Evolutionary conservation across 2,797 vertebrate genomes (phyloP).

Genomic region (Chelidonichthys spinosus): DNA sequence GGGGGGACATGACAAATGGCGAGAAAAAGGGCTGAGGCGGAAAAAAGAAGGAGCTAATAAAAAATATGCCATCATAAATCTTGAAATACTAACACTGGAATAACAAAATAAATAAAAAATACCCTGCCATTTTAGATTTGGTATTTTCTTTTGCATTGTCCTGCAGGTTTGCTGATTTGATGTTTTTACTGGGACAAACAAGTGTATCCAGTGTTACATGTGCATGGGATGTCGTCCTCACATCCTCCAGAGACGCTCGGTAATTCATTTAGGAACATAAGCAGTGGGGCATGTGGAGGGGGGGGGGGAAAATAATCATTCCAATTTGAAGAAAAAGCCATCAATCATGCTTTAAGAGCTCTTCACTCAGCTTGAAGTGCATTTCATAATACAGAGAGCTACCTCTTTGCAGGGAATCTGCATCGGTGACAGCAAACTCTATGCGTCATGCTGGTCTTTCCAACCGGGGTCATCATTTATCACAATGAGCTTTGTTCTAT

Average conservation of each 20-base stretch:
- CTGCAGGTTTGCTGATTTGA: background rate
- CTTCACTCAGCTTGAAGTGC: slow-evolving; percentile 46
- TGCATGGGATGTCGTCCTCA: background rate
- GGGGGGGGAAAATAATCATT: slow-evolving; percentile 46
- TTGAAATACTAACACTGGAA: slow-evolving; percentile 11
- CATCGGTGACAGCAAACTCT: background rate
- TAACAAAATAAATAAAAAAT: slow-evolving; percentile 5
- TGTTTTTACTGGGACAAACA: background rate
- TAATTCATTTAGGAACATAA: slow-evolving; percentile 53
- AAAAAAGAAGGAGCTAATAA: slow-evolving; percentile 25
- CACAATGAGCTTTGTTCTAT: background rate
- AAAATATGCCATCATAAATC: slow-evolving; percentile 22
- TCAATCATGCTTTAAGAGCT: slow-evolving; percentile 57
- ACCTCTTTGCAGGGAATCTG: slow-evolving; percentile 1
- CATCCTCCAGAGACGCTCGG: background rate
- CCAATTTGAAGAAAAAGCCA: slow-evolving; percentile 58
- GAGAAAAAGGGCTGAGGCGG: slow-evolving; percentile 4
- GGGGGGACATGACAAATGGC: slow-evolving; percentile 29
- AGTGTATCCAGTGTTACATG: background rate
- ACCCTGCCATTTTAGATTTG: slow-evolving; percentile 6
- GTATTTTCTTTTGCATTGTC: background rate
- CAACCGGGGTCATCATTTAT: background rate
- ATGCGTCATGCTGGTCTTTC: background rate
- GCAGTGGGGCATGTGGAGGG: slow-evolving; percentile 17
- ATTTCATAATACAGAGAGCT: slow-evolving; percentile 15